These are phyloP conservation scores for Amiota communis DNA, from an alignment of 2,888 invertebrate species.

Conservation along the genomic window DNA sequence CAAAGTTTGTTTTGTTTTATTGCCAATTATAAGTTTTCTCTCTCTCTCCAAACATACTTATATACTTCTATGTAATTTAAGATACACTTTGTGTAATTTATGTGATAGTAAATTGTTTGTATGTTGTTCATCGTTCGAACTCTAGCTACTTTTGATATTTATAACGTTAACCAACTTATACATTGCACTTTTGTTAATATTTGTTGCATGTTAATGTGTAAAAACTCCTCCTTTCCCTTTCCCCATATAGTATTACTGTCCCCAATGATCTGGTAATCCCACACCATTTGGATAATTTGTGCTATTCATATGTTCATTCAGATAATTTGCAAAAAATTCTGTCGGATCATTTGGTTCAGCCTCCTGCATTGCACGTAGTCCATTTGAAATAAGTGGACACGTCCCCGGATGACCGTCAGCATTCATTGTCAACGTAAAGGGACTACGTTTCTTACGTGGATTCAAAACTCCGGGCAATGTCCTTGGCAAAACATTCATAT, in stretches of 20 bases:
- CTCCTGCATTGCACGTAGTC: constrained; percentile 41
- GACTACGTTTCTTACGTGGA: constrained; percentile 54
- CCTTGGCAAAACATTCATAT: constrained; percentile 37
- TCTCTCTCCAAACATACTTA: no score
- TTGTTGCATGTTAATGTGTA: background rate
- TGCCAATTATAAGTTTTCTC: no score
- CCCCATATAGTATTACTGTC: constrained; percentile 45
- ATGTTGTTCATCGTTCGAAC: background rate
- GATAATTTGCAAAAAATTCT: constrained; percentile 56
- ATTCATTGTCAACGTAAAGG: constrained; percentile 48
- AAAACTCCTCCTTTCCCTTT: background rate
- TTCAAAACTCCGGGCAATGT: constrained; percentile 41
- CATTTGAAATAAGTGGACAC: constrained; percentile 39
- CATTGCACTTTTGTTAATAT: background rate
- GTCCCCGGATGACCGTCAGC: constrained; percentile 44
- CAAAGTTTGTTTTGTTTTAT: no score
- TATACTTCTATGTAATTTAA: no score
- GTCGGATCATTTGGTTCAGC: constrained; percentile 43
- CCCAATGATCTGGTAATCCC: constrained; percentile 55
- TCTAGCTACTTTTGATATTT: background rate
- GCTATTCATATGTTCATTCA: constrained; percentile 54
- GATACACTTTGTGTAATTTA: no score
- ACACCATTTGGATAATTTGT: constrained; percentile 56
- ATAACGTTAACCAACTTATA: background rate
- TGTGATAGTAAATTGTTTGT: no score